Evolutionary conservation across 2,797 vertebrate genomes (phyloP).

Genomic region (Enteromius treurensis): DNA sequence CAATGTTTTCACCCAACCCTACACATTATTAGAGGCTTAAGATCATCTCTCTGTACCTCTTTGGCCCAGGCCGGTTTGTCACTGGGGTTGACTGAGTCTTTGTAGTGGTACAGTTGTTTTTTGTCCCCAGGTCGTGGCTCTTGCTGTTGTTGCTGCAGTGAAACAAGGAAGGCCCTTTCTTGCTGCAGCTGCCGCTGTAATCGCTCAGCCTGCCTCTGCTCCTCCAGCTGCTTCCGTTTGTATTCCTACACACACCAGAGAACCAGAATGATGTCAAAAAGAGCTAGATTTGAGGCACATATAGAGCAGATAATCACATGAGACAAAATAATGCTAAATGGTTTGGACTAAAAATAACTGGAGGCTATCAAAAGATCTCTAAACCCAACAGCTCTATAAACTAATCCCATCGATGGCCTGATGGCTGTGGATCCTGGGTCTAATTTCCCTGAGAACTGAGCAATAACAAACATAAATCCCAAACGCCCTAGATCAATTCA

Average conservation of each 20-base stretch:
- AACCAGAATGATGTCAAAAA: neutral
- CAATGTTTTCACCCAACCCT: neutral
- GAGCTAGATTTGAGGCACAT: neutral
- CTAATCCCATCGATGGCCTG: slow-evolving; percentile 52
- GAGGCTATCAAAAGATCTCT: slow-evolving; percentile 27
- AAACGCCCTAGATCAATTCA: slow-evolving; percentile 49
- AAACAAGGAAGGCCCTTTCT: slow-evolving; percentile 93
- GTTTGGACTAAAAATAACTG: slow-evolving; percentile 3
- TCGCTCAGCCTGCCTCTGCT: slow-evolving; percentile 95
- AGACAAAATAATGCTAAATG: neutral
- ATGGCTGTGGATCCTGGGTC: slow-evolving; percentile 40
- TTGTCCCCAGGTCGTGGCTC: slow-evolving; percentile 89
- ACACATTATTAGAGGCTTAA: neutral
- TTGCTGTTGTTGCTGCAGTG: slow-evolving; percentile 92
- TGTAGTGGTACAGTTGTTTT: slow-evolving; percentile 97
- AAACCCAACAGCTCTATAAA: slow-evolving; percentile 38
- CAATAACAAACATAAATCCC: slow-evolving; percentile 44
- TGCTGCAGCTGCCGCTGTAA: slow-evolving; percentile 96
- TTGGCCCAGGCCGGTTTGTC: slow-evolving; percentile 98
- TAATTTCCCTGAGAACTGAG: slow-evolving; percentile 48
- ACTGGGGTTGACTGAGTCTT: slow-evolving; percentile 90
- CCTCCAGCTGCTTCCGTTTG: slow-evolving; percentile 97
- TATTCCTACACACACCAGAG: slow-evolving; percentile 83
- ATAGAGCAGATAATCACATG: neutral
- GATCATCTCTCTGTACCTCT: slow-evolving; percentile 80